Conservation (phyloP, 2,797 vertebrate genomes). For the Ctenopoma kingsleyae region DNA sequence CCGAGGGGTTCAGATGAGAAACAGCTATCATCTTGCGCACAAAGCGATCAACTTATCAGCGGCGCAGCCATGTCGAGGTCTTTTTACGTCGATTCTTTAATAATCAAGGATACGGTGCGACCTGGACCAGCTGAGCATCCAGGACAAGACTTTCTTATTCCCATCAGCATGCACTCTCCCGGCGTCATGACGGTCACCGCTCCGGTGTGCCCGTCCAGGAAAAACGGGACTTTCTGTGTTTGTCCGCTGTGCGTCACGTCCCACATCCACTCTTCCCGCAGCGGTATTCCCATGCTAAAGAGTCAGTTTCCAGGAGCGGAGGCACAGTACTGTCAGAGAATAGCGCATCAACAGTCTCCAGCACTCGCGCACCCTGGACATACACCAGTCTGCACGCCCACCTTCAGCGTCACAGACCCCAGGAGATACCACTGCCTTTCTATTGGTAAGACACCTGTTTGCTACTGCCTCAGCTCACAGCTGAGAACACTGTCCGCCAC, state of each 20-base stretch:
- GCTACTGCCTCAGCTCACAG: not conserved
- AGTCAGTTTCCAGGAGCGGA: slow-evolving; percentile 89
- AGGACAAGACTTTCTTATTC: slow-evolving; percentile 93
- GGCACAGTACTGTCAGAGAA: slow-evolving; percentile 90
- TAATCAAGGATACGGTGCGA: slow-evolving; percentile 94
- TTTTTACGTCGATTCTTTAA: slow-evolving; percentile 99
- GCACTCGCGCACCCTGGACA: slow-evolving; percentile 87
- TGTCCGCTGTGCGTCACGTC: slow-evolving; percentile 97
- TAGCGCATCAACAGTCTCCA: slow-evolving; percentile 86
- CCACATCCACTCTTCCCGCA: slow-evolving; percentile 92
- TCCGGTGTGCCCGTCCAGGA: slow-evolving; percentile 92
- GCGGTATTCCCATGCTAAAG: slow-evolving; percentile 90
- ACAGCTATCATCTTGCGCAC: slow-evolving; percentile 62
- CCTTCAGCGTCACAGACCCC: slow-evolving; percentile 95
- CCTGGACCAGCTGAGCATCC: slow-evolving; percentile 87
- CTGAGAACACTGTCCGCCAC: not conserved
- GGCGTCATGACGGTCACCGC: slow-evolving; percentile 91
- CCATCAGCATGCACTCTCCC: slow-evolving; percentile 93
- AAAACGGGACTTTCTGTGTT: slow-evolving; percentile 94
- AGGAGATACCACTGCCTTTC: slow-evolving; percentile 96
- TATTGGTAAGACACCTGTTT: slow-evolving; percentile 89
- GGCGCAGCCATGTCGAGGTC: slow-evolving; percentile 92
- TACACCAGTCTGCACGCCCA: slow-evolving; percentile 84
- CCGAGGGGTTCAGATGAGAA: slow-evolving; percentile 86
- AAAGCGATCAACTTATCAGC: slow-evolving; percentile 53